phyloP scores from a whole-genome alignment of 2,113 vertebrate genomes.

The Plecotus auritus region DNA sequence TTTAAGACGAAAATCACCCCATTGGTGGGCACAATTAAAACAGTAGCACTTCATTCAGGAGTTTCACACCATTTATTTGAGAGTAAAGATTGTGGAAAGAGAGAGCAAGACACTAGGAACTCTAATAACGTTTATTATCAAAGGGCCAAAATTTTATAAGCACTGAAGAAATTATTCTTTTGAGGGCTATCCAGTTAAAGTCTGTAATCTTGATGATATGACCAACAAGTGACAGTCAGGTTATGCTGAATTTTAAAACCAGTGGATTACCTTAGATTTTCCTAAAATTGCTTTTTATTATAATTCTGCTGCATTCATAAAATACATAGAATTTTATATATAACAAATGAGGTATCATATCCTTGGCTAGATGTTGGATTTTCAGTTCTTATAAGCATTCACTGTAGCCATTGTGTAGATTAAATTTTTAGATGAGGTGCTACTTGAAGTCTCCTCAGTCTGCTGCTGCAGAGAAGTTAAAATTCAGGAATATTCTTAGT shows the following conservation, averaged over 20 bases:
- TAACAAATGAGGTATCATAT: not conserved
- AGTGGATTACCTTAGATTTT: not conserved
- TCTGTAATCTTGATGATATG: not conserved
- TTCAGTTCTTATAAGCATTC: not conserved
- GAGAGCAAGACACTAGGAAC: not conserved
- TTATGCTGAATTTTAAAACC: slow-evolving; percentile 30
- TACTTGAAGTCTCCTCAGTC: not conserved
- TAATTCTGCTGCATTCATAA: not conserved
- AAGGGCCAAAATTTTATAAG: not conserved
- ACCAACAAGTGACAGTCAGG: not conserved
- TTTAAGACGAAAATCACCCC: slow-evolving; percentile 62
- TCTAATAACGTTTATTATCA: not conserved
- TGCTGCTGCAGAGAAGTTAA: not conserved
- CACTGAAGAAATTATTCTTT: slow-evolving; percentile 46
- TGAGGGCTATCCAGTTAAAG: not conserved
- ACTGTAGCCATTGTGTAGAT: not conserved
- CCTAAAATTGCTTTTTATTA: not conserved
- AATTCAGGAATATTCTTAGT: slow-evolving; percentile 23
- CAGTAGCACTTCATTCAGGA: slow-evolving; percentile 23
- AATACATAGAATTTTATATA: not conserved
- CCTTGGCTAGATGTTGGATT: not conserved
- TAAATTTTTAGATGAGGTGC: not conserved
- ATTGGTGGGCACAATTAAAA: slow-evolving; percentile 48
- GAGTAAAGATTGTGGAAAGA: slow-evolving; percentile 41
- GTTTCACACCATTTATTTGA: slow-evolving; percentile 41